Evolutionary conservation across 2,888 invertebrate genomes (phyloP), one percentile per base, ranked within the genome.

Genomic region (Spialia ferax): DNA sequence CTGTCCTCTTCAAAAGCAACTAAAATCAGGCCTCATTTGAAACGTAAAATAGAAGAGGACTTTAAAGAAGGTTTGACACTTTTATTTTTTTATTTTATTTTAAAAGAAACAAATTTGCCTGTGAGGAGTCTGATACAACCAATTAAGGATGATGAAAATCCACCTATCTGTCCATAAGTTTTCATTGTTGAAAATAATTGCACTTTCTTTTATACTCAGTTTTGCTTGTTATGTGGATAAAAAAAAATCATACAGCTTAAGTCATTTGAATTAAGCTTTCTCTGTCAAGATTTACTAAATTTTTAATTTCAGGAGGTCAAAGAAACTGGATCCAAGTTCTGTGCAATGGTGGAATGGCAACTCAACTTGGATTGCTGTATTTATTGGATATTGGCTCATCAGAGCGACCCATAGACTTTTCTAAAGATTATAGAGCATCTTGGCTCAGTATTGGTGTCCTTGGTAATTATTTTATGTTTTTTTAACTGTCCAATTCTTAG

Each of bases 291-390:
- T 11, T 57, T 2, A 22, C 42, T 7, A 3, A n/a, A 26, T 26
- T 15, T 13, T 35, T 72, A 70, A 69, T 82, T 88, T n/a, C 77
- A 96, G 97, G 97, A 77, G 97, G 98, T 0, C 97, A 97, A 84
- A 95, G 98, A 70, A 97, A 96, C 83, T 98, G 98, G 98, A 91
- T 97, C 13, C 98, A 98, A 88, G 98, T 98, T 6, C 84, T 98
- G 0, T 98, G 98, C 82, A 98, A 98, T 90, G 97, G 96, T 0
- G 98, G 98, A n/a, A 96, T 98, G 95, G 97, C 97, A 18, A 95
- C 96, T 0, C 96, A 97, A 79, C 87, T 98, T 59, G 96, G 96
- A 0, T 79, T 98, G 38, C 87, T 98, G 22, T 98, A 97, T 82
- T 88, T 98, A 71, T 85, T 98, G 70, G 97, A 98, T 86, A 95